A percentile compares a stretch with the other conserved stretches of the same genome.
Conservation (phyloP, 92 coral and sea anemone genomes). For the Epizoanthus illoricatus region DNA sequence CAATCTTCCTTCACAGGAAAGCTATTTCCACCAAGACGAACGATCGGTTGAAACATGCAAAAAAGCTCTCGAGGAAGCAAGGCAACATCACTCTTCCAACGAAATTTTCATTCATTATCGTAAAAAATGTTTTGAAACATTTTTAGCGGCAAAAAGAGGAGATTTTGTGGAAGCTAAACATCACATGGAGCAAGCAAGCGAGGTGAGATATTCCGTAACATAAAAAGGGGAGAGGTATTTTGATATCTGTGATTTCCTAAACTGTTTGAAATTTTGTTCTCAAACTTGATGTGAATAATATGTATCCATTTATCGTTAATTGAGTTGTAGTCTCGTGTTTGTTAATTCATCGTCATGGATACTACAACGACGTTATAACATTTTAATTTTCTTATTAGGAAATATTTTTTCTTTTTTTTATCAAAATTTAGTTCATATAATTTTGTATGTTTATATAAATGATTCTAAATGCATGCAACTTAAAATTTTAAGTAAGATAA, state of each 20-base stretch:
- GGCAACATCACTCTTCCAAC: conserved; percentile 15
- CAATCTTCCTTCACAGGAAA: neutral
- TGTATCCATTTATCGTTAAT: too few species aligned
- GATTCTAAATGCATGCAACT: too few species aligned
- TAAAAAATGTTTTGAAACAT: neutral
- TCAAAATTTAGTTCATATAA: too few species aligned
- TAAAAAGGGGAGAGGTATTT: neutral
- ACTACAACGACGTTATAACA: too few species aligned
- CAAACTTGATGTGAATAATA: neutral
- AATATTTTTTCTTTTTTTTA: too few species aligned
- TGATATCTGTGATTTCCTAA: neutral
- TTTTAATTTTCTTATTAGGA: too few species aligned
- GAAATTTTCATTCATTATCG: neutral
- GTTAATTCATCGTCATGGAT: too few species aligned
- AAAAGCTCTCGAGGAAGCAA: conserved; percentile 7
- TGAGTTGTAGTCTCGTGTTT: too few species aligned
- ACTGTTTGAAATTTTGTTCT: neutral
- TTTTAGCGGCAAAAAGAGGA: neutral
- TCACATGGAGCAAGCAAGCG: conserved; percentile 8
- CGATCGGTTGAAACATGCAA: neutral
- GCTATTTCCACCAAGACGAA: conserved; percentile 7
- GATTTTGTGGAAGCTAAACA: neutral
- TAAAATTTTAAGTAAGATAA: too few species aligned
- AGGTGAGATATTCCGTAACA: neutral
- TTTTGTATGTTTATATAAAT: too few species aligned